Evolutionary conservation across 1,140 invertebrate species (phyloP).

Genomic region (Lordiphosa stackelbergi): DNA sequence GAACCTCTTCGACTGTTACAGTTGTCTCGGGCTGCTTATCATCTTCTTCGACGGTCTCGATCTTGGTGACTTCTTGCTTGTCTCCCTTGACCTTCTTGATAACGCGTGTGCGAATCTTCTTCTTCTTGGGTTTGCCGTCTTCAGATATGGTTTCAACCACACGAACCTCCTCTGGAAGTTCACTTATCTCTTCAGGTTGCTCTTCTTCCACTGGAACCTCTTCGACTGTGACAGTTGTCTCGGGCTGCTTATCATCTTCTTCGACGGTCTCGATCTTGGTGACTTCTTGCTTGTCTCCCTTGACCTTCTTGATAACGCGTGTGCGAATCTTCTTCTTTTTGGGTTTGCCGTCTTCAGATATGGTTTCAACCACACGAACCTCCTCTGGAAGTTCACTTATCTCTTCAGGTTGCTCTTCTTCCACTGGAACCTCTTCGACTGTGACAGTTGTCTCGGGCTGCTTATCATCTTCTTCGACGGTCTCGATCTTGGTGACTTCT

Average conservation of each 20-base stretch:
- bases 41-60: constrained; percentile 1
- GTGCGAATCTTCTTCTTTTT: constrained; percentile 4
- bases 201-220: background rate
- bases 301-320: constrained; percentile 3
- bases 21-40: background rate
- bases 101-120: constrained; percentile 2
- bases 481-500: constrained; percentile 4
- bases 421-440: background rate
- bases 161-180: constrained; percentile 1
- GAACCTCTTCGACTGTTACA: background rate
- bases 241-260: background rate
- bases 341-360: constrained; percentile 1
- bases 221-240: background rate
- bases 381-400: constrained; percentile 1
- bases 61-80: constrained; percentile 4
- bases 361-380: background rate
- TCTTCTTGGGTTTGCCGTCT: constrained; percentile 1
- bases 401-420: constrained; percentile 1
- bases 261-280: constrained; percentile 4
- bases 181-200: background rate
- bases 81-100: constrained; percentile 4
- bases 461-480: constrained; percentile 1
- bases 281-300: constrained; percentile 3
- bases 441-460: background rate
- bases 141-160: constrained; percentile 1